These are phyloP conservation scores for Metacarcinus magister DNA, from an alignment of 2,888 invertebrate genomes.

Conservation along the genomic window DNA sequence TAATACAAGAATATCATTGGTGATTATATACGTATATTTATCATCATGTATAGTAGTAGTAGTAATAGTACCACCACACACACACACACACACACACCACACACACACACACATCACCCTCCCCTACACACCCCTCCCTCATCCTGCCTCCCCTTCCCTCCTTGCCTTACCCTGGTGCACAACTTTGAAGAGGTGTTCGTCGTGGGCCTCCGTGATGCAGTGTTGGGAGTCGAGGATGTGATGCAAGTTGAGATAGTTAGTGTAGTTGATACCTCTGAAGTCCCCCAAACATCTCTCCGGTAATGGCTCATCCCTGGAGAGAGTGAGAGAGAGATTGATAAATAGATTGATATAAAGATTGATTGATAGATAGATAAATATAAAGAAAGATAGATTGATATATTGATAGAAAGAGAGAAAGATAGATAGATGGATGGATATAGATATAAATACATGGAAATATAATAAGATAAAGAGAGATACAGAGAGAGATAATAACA, in stretches of 20 bases:
- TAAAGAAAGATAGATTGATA: neutral
- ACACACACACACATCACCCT: neutral
- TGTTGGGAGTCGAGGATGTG: slow-evolving; percentile 92
- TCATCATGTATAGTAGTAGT: slow-evolving; percentile 10
- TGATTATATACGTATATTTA: slow-evolving; percentile 42
- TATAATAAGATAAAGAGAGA: neutral
- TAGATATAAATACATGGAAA: neutral
- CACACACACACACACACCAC: no score
- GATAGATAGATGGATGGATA: neutral
- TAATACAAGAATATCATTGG: no score
- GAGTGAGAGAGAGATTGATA: neutral
- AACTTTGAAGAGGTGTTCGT: slow-evolving; percentile 98
- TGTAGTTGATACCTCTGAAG: slow-evolving; percentile 91
- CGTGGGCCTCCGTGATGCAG: slow-evolving; percentile 94
- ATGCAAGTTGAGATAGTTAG: slow-evolving; percentile 95
- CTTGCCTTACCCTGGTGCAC: slow-evolving; percentile 95
- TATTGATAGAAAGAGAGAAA: neutral
- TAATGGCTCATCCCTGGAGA: slow-evolving; percentile 57
- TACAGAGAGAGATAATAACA: no score
- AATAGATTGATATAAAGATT: neutral
- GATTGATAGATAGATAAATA: neutral
- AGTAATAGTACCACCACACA: no score
- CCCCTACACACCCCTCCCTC: neutral
- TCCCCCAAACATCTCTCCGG: slow-evolving; percentile 72
- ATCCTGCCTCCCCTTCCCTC: neutral